Evolutionary conservation across 2,797 vertebrate genomes (phyloP).

Genomic region (Benthosema pterotum): DNA sequence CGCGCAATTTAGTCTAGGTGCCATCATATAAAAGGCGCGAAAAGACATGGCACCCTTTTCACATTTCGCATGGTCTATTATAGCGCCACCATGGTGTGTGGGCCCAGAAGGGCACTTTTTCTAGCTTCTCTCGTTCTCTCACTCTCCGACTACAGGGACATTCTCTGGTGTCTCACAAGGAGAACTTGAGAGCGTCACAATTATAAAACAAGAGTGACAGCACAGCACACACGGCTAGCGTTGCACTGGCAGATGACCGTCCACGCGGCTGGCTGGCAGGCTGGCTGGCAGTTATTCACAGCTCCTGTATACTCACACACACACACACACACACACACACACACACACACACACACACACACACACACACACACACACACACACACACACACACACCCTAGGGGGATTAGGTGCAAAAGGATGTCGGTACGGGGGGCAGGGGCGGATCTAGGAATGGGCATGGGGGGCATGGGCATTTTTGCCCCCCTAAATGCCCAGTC

Average conservation of each 20-base stretch:
- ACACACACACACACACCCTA: constrained; percentile 22
- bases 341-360: constrained; percentile 13
- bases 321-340: constrained; percentile 13
- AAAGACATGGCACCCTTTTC: too few species aligned
- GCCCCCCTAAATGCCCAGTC: too few species aligned
- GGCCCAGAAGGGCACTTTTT: too few species aligned
- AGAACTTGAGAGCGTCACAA: constrained; percentile 82
- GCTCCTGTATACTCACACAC: constrained; percentile 28
- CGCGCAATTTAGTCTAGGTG: too few species aligned
- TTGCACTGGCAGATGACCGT: constrained; percentile 73
- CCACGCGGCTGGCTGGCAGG: constrained; percentile 67
- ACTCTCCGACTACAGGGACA: constrained; percentile 59
- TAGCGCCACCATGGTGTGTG: too few species aligned
- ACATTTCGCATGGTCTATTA: too few species aligned
- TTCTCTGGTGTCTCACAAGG: constrained; percentile 58
- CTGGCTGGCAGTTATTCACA: constrained; percentile 73
- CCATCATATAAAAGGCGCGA: too few species aligned
- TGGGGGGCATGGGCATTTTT: too few species aligned
- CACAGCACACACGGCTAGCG: constrained; percentile 68
- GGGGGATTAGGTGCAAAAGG: constrained; percentile 52
- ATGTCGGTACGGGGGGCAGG: constrained; percentile 10
- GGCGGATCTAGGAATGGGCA: not conserved
- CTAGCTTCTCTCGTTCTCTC: not conserved
- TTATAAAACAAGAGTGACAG: constrained; percentile 81
- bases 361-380: constrained; percentile 25